These are phyloP conservation scores for Zenarchopterus dispar DNA, from an alignment of 2,797 vertebrate species.

Conservation along the genomic window DNA sequence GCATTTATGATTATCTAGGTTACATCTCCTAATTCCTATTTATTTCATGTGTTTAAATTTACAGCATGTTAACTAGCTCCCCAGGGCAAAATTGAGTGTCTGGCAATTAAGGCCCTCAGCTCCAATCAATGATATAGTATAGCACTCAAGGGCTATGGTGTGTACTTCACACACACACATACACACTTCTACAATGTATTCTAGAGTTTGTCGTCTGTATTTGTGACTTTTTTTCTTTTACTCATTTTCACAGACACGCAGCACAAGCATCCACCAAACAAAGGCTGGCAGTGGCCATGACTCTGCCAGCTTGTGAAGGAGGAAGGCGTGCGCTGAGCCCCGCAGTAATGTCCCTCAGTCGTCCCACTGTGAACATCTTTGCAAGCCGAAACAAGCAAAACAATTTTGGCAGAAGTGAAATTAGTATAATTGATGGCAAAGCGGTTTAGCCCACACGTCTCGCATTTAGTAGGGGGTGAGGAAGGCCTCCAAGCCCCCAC, in stretches of 20 bases:
- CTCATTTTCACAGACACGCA: slow-evolving; percentile 12
- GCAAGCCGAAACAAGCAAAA: slow-evolving; percentile 73
- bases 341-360: slow-evolving; percentile 65
- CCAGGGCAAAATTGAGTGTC: slow-evolving; percentile 44
- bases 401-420: slow-evolving; percentile 76
- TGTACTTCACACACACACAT: background rate
- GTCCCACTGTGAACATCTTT: slow-evolving; percentile 68
- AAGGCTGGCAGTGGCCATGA: slow-evolving; percentile 40
- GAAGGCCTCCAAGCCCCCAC: slow-evolving; percentile 66
- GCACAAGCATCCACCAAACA: slow-evolving; percentile 19
- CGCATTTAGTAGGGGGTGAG: slow-evolving; percentile 68
- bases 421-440: slow-evolving; percentile 82
- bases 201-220: slow-evolving; percentile 15
- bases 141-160: slow-evolving; percentile 28
- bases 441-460: slow-evolving; percentile 80
- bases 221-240: slow-evolving; percentile 10
- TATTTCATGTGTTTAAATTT: slow-evolving; percentile 52
- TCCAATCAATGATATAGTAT: slow-evolving; percentile 51
- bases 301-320: slow-evolving; percentile 39
- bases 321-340: slow-evolving; percentile 53
- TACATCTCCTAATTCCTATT: slow-evolving; percentile 42
- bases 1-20: slow-evolving; percentile 33
- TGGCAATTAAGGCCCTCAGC: slow-evolving; percentile 55
- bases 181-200: background rate
- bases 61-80: slow-evolving; percentile 43